These are phyloP conservation scores for Alca torda DNA, from an alignment of 2,797 vertebrate species.

Conservation along the genomic window DNA sequence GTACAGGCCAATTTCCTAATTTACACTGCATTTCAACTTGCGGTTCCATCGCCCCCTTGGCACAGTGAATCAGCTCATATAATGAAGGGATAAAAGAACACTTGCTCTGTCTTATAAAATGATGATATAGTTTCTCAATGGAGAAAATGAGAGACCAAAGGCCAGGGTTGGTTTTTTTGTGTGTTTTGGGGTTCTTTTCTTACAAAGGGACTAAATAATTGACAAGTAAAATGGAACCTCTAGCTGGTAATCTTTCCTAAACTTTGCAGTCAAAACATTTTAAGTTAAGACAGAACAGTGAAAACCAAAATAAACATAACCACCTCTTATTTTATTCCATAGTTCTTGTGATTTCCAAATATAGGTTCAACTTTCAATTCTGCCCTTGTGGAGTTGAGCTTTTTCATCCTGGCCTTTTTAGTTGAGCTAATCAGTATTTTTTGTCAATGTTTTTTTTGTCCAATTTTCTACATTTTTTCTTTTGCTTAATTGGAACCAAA, in stretches of 20 bases:
- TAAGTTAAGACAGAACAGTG: not conserved
- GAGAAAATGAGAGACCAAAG: not conserved
- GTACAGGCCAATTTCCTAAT: not conserved
- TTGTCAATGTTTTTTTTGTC: not conserved
- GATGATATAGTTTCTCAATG: not conserved
- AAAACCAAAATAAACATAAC: not conserved
- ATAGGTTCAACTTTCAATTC: not conserved
- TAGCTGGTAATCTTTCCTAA: not conserved
- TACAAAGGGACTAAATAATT: not conserved
- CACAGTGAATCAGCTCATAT: not conserved
- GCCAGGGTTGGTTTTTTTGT: not conserved
- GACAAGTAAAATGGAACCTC: not conserved
- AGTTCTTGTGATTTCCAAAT: not conserved
- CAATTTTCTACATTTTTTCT: constrained; percentile 17
- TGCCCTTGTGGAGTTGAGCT: not conserved
- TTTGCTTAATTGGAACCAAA: constrained; percentile 27
- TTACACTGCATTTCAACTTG: not conserved
- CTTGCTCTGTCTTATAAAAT: not conserved
- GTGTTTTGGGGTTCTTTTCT: not conserved
- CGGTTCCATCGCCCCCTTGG: not conserved
- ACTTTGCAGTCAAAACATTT: not conserved
- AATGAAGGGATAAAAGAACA: not conserved
- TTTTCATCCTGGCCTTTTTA: not conserved
- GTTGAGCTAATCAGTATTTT: constrained; percentile 5
- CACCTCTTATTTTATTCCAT: not conserved